phyloP scores from a whole-genome alignment of 2,113 vertebrate species.

The Bucco capensis region DNA sequence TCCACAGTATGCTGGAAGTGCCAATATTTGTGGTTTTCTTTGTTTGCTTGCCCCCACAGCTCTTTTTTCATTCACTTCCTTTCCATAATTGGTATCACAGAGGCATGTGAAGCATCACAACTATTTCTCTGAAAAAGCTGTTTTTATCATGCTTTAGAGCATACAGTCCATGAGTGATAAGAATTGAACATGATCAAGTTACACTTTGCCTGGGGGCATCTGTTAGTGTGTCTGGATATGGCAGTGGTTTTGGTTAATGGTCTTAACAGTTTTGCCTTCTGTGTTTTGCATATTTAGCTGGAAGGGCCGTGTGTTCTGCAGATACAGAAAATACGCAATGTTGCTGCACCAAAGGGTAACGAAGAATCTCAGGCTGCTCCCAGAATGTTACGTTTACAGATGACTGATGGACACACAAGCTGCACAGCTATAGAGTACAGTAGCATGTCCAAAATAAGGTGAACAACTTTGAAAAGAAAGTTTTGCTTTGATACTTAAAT shows the following conservation, averaged over 20 bases:
- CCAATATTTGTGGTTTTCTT: background rate
- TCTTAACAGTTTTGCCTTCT: slow-evolving; percentile 7
- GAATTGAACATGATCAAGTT: background rate
- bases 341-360: slow-evolving; percentile 90
- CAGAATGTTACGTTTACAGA: slow-evolving; percentile 93
- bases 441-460: slow-evolving; percentile 95
- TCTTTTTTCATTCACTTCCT: background rate
- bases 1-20: background rate
- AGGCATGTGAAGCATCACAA: background rate
- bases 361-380: slow-evolving; percentile 94
- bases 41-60: background rate
- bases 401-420: slow-evolving; percentile 93
- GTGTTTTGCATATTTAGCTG: slow-evolving; percentile 75
- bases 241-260: background rate
- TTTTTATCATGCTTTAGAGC: background rate
- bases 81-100: background rate
- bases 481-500: background rate
- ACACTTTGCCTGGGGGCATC: background rate
- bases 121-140: background rate
- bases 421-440: slow-evolving; percentile 89
- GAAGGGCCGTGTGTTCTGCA: slow-evolving; percentile 95
- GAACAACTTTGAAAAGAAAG: slow-evolving; percentile 18
- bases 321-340: slow-evolving; percentile 93
- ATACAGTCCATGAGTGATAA: background rate
- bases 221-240: background rate